Evolutionary conservation across 1,140 invertebrate genomes (phyloP).

Genomic region (Caenorhabditis remanei): DNA sequence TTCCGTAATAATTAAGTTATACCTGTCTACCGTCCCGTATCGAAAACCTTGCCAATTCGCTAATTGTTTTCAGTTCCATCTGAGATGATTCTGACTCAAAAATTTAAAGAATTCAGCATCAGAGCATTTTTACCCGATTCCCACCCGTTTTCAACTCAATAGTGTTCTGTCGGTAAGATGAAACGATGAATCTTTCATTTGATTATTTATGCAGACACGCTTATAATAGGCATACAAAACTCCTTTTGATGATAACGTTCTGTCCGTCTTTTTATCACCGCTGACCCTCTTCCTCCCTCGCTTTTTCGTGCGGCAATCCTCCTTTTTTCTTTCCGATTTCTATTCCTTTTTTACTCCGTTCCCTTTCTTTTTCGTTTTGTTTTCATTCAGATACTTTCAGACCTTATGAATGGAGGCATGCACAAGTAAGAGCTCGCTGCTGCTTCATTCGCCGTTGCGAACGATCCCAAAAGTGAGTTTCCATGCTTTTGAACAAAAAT

Average conservation of each 20-base stretch:
- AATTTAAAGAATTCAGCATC: no score
- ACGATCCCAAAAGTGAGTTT: slow-evolving; percentile 55
- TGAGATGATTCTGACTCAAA: no score
- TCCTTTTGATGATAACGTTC: slow-evolving; percentile 41
- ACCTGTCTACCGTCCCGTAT: no score
- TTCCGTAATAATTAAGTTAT: no score
- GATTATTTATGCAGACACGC: slow-evolving; percentile 52
- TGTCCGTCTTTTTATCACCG: slow-evolving; percentile 26
- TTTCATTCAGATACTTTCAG: not conserved
- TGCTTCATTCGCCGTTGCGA: slow-evolving; percentile 58
- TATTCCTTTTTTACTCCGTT: not conserved
- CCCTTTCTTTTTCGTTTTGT: not conserved
- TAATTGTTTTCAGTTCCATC: no score
- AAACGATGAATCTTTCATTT: slow-evolving; percentile 35
- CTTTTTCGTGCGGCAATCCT: slow-evolving; percentile 11
- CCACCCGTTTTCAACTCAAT: not conserved
- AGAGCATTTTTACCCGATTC: not conserved
- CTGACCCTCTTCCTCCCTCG: slow-evolving; percentile 33
- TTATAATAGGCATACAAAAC: slow-evolving; percentile 23
- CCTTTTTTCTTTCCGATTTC: not conserved
- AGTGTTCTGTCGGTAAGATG: slow-evolving; percentile 43
- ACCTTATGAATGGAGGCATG: slow-evolving; percentile 55
- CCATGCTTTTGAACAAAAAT: no score
- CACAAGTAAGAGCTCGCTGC: slow-evolving; percentile 51
- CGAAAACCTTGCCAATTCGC: no score